Evolutionary conservation across 2,888 invertebrate genomes (phyloP).

Genomic region (Platycheirus albimanus): DNA sequence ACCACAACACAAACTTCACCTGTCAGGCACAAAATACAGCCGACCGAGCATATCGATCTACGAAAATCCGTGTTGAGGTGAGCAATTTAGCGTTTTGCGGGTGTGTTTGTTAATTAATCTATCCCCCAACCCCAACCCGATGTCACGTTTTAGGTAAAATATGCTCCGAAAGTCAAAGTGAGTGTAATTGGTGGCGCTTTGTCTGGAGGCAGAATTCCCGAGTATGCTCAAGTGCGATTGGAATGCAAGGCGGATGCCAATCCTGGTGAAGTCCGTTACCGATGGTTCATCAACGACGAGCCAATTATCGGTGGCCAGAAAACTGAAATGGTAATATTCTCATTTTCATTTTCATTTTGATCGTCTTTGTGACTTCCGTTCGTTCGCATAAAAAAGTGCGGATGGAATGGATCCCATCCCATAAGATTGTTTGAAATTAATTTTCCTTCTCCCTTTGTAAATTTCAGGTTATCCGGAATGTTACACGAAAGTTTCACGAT

Average conservation of each 20-base stretch:
- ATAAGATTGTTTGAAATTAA: constrained; percentile 23
- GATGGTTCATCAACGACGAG: constrained; percentile 94
- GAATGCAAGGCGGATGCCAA: constrained; percentile 94
- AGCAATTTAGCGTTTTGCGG: constrained; percentile 77
- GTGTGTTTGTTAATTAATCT: constrained; percentile 22
- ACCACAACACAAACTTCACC: constrained; percentile 95
- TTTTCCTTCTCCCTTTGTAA: constrained; percentile 31
- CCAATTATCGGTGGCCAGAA: constrained; percentile 90
- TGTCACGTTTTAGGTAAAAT: constrained; percentile 89
- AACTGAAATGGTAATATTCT: constrained; percentile 87
- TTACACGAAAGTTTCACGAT: constrained; percentile 92
- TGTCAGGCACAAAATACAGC: constrained; percentile 97
- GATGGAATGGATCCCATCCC: constrained; percentile 16
- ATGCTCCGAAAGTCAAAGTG: constrained; percentile 93
- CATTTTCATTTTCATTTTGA: constrained; percentile 27
- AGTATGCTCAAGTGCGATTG: constrained; percentile 91
- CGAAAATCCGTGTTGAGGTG: constrained; percentile 91
- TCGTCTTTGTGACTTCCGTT: constrained; percentile 33
- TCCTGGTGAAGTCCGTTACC: constrained; percentile 92
- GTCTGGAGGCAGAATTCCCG: constrained; percentile 88
- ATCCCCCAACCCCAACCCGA: too few species aligned
- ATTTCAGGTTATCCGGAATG: constrained; percentile 88
- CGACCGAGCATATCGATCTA: constrained; percentile 91
- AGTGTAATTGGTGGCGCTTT: constrained; percentile 85
- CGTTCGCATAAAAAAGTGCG: neutral